Evolutionary conservation across 1,140 invertebrate species (phyloP), one percentile per base, ranked within the genome.

Genomic region (Bradynema listronoti): DNA sequence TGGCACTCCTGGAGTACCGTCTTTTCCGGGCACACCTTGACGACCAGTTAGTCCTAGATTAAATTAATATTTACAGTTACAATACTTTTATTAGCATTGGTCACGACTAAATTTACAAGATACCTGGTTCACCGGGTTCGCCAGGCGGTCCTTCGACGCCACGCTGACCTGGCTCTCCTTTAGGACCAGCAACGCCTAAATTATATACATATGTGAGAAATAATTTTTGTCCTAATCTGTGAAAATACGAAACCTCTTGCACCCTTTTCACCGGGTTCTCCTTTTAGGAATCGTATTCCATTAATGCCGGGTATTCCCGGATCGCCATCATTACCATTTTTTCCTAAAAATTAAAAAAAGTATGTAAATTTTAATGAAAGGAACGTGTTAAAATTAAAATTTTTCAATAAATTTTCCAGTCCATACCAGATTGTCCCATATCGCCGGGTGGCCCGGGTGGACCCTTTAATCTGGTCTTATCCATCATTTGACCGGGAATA

Each of bases 1-100:
- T 16, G n/a, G 11, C 2, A 16, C 14, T 1, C 58, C 58, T 16
- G 9, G n/a, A 2, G 33, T 16, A 9, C 58, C 58, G n/a, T 16
- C 22, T 16, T 56, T 32, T 30, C 59, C 59, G 34, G 59, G 59
- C 22, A 32, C 11, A 34, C 59, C 59, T 61, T 19, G 36, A 27
- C 36, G 58, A 29, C 56, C 56, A 36, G 2, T 29, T 3, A 39
- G 58, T 11, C 56, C 56, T 9, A 30, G 3, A n/a, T n/a, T n/a
- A n/a, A n/a, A n/a, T n/a, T n/a, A n/a, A n/a, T n/a, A n/a, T n/a
- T n/a, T n/a, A n/a, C n/a, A n/a, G n/a, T n/a, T n/a, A n/a, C n/a
- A n/a, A n/a, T n/a, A n/a, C n/a, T n/a, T n/a, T n/a, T n/a, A n/a
- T n/a, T n/a, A n/a, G n/a, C n/a, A n/a, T n/a, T n/a, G n/a, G n/a